phyloP scores from a whole-genome alignment of 2,113 vertebrate genomes.

The Perccottus glenii region DNA sequence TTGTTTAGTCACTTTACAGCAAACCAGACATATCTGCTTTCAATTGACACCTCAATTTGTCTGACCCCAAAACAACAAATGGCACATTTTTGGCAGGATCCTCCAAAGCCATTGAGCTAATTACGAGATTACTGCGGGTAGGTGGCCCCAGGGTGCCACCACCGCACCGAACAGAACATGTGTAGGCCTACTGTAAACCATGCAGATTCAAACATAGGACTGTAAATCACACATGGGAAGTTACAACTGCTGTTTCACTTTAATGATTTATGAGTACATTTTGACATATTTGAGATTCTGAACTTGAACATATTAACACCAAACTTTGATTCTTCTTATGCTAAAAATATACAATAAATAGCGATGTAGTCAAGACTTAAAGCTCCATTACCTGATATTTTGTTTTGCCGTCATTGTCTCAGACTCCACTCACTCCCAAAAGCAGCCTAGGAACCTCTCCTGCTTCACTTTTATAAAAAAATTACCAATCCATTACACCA shows the following conservation, averaged over 20 bases:
- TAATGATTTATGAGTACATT: background rate
- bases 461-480: too few species aligned
- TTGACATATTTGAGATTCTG: background rate
- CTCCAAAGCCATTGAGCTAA: constrained; percentile 40
- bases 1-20: constrained; percentile 42
- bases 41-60: constrained; percentile 55
- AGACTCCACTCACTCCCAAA: too few species aligned
- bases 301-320: too few species aligned
- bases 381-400: too few species aligned
- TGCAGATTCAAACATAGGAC: constrained; percentile 1
- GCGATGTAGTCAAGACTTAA: too few species aligned
- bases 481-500: too few species aligned
- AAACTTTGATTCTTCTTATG: too few species aligned
- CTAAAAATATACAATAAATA: too few species aligned
- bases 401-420: too few species aligned
- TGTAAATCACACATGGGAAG: background rate
- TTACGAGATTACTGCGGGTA: constrained; percentile 60
- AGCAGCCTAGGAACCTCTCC: too few species aligned
- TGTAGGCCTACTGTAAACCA: constrained; percentile 30
- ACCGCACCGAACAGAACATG: constrained; percentile 19
- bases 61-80: constrained; percentile 49
- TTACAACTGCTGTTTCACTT: background rate
- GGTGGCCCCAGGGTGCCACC: constrained; percentile 36
- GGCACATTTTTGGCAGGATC: constrained; percentile 51
- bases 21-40: constrained; percentile 42